Conservation (phyloP, 35 echinoderm and acorn worm species). For the Apostichopus parvimensis region DNA sequence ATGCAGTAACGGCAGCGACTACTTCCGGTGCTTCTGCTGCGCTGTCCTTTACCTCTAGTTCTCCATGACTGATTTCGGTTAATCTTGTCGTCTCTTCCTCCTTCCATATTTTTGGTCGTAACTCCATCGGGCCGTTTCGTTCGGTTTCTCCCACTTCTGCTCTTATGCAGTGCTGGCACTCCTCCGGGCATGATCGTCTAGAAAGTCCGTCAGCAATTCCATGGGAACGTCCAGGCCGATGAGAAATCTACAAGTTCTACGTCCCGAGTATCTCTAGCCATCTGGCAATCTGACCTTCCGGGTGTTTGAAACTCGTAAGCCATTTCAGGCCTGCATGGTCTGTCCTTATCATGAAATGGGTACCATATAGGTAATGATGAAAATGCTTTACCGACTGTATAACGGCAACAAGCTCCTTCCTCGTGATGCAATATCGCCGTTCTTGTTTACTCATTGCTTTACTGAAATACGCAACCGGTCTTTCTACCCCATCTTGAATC, state of each 20-base stretch:
- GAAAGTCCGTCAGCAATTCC: constrained; percentile 18
- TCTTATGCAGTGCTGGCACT: background rate
- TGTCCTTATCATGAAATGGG: background rate
- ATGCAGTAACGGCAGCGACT: background rate
- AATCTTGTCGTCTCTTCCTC: background rate
- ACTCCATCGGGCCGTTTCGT: background rate
- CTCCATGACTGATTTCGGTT: background rate
- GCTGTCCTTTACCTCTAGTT: background rate
- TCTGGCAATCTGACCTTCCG: constrained; percentile 22
- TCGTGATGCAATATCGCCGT: constrained; percentile 11
- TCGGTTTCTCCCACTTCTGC: background rate
- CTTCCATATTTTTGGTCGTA: background rate
- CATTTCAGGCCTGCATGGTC: constrained; percentile 10
- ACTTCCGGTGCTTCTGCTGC: background rate
- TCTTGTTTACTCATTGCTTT: constrained; percentile 26
- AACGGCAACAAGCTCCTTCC: constrained; percentile 1
- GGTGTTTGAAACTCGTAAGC: constrained; percentile 15
- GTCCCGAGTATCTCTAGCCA: constrained; percentile 15
- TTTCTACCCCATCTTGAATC: background rate
- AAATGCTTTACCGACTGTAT: constrained; percentile 8
- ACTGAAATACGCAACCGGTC: constrained; percentile 28
- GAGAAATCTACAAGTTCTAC: constrained; percentile 17
- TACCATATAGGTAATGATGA: constrained; percentile 4
- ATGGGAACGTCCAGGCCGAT: background rate
- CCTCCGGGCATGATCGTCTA: background rate